These are phyloP conservation scores for Caenorhabditis angaria DNA, from an alignment of 2,888 invertebrate genomes.

Conservation along the genomic window DNA sequence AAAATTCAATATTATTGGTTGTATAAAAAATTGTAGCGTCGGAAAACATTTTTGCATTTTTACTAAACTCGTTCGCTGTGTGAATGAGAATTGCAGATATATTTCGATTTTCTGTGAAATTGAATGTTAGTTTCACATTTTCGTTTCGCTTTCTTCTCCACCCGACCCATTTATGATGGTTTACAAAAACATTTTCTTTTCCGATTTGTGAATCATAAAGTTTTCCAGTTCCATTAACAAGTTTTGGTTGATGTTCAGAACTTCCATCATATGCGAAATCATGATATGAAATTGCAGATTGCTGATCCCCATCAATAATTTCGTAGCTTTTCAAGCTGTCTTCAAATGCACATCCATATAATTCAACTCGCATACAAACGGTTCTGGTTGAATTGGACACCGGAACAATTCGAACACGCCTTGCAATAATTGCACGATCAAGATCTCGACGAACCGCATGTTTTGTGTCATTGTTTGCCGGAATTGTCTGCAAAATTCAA, in stretches of 20 bases:
- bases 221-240: conserved; percentile 84
- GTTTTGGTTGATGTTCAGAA: conserved; percentile 74
- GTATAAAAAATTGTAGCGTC: conserved; percentile 44
- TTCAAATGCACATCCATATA: conserved; percentile 88
- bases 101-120: conserved; percentile 86
- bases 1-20: conserved; percentile 48
- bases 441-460: conserved; percentile 82
- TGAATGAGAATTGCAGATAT: conserved; percentile 85
- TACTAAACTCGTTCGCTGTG: conserved; percentile 79
- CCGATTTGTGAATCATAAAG: conserved; percentile 79
- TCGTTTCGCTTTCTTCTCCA: conserved; percentile 77
- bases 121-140: conserved; percentile 78
- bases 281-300: conserved; percentile 38
- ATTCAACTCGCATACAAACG: conserved; percentile 89
- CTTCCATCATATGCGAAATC: conserved; percentile 79
- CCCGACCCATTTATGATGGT: conserved; percentile 85
- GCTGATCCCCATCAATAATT: conserved; percentile 66
- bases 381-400: conserved; percentile 85
- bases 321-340: conserved; percentile 85
- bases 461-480: conserved; percentile 88
- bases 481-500: conserved; percentile 79
- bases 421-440: conserved; percentile 85
- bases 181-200: conserved; percentile 69
- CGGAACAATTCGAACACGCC: conserved; percentile 82
- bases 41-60: conserved; percentile 48